phyloP scores from a whole-genome alignment of 2,888 invertebrate genomes.

The Sphaerophoria taeniata region DNA sequence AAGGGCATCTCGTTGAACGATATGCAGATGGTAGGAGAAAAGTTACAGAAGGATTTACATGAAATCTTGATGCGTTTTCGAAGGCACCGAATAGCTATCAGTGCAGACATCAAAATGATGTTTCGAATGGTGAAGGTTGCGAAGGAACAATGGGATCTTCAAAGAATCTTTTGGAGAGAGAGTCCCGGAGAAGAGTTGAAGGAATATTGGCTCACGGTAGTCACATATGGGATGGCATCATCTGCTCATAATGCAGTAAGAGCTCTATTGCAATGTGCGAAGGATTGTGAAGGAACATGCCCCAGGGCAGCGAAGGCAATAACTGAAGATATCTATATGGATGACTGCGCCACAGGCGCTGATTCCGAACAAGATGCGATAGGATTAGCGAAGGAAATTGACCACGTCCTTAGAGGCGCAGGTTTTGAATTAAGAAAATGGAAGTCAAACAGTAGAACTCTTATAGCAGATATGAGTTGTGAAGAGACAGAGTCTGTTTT shows the following conservation, averaged over 20 bases:
- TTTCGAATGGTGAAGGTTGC: not conserved
- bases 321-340: not conserved
- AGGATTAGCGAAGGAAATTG: not conserved
- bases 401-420: not conserved
- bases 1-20: not conserved
- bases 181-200: too few relatives aligned
- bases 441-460: not conserved
- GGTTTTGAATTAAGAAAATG: constrained; percentile 5
- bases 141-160: not conserved
- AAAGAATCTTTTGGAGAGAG: constrained; percentile 12
- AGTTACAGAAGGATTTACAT: not conserved
- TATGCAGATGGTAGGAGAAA: too few relatives aligned
- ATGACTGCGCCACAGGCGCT: not conserved
- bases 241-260: not conserved
- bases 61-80: not conserved
- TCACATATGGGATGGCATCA: constrained; percentile 1
- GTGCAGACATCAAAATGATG: constrained; percentile 7
- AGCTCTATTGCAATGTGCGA: constrained; percentile 5
- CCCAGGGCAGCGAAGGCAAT: constrained; percentile 3
- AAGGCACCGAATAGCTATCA: not conserved
- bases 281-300: not conserved
- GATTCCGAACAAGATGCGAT: constrained; percentile 1
- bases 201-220: constrained; percentile 1
- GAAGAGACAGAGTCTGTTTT: not conserved
- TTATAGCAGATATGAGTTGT: not conserved